These are phyloP conservation scores for Callimorpha dominula DNA, from an alignment of 2,888 invertebrate genomes.

Conservation along the genomic window DNA sequence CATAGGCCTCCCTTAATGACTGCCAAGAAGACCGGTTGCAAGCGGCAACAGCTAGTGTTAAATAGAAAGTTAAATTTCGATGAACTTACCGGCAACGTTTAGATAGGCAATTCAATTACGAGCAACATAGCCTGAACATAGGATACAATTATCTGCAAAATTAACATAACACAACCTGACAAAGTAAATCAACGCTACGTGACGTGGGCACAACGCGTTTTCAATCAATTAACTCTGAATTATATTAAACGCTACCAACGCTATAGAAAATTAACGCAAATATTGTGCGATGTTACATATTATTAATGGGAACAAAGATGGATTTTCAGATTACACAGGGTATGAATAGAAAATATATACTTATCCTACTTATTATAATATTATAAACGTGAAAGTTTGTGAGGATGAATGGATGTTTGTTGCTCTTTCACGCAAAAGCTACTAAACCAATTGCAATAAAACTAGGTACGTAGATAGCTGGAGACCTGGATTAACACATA, in stretches of 20 bases:
- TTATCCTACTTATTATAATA: not conserved
- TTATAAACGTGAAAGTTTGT: too few relatives aligned
- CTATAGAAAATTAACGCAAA: constrained; percentile 11
- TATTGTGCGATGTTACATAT: not conserved
- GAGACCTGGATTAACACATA: too few relatives aligned
- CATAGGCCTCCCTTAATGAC: too few relatives aligned
- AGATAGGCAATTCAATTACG: not conserved
- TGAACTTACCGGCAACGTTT: not conserved
- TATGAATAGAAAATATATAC: not conserved
- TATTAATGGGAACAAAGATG: not conserved
- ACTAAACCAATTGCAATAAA: too few relatives aligned
- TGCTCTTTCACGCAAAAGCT: too few relatives aligned
- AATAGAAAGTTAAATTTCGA: too few relatives aligned
- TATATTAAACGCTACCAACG: constrained; percentile 10
- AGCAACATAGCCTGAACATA: not conserved
- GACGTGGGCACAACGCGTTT: constrained; percentile 4
- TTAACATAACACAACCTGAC: constrained; percentile 10
- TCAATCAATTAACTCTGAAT: constrained; percentile 16
- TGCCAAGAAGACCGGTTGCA: too few relatives aligned
- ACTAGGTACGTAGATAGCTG: too few relatives aligned
- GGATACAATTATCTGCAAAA: constrained; percentile 6
- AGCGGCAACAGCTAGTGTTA: not conserved
- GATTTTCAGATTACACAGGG: not conserved
- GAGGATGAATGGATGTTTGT: too few relatives aligned
- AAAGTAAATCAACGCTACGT: constrained; percentile 8